Percentiles rank a stretch among this genome's conserved stretches.
These are phyloP conservation scores for Protosalanx chinensis DNA, from an alignment of 2,797 vertebrate species.

Conservation along the genomic window DNA sequence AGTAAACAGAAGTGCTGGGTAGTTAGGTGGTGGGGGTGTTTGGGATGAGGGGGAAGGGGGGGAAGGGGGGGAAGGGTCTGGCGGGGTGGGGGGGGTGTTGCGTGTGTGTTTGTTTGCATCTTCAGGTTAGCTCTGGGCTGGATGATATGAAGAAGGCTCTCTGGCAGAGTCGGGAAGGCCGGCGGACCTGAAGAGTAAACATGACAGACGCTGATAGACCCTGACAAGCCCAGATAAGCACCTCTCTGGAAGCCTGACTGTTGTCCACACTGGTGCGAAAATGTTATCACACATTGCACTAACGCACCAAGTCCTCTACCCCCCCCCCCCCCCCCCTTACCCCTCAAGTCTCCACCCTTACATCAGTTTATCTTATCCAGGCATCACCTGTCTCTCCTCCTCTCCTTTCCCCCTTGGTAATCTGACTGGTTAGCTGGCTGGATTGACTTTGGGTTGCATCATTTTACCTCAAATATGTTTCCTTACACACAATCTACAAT, in stretches of 20 bases:
- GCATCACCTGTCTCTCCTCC: background rate
- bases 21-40: background rate
- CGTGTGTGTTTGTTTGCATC: slow-evolving; percentile 50
- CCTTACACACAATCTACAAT: background rate
- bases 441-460: no score
- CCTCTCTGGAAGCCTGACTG: slow-evolving; percentile 45
- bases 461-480: background rate
- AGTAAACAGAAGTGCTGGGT: no score
- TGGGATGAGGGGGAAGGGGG: background rate
- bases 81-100: background rate
- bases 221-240: slow-evolving; percentile 63
- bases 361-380: background rate
- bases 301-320: slow-evolving; percentile 25
- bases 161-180: slow-evolving; percentile 56
- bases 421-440: background rate
- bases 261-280: slow-evolving; percentile 54
- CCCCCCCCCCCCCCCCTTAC: background rate
- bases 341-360: background rate
- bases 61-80: background rate
- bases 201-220: slow-evolving; percentile 65
- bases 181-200: slow-evolving; percentile 67
- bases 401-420: background rate
- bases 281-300: slow-evolving; percentile 49
- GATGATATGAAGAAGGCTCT: slow-evolving; percentile 52
- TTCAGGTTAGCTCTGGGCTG: slow-evolving; percentile 43